Evolutionary conservation across 2,113 vertebrate species (phyloP), one percentile per base, ranked within the genome.

Genomic region (Sterrhoptilus dennistouni): DNA sequence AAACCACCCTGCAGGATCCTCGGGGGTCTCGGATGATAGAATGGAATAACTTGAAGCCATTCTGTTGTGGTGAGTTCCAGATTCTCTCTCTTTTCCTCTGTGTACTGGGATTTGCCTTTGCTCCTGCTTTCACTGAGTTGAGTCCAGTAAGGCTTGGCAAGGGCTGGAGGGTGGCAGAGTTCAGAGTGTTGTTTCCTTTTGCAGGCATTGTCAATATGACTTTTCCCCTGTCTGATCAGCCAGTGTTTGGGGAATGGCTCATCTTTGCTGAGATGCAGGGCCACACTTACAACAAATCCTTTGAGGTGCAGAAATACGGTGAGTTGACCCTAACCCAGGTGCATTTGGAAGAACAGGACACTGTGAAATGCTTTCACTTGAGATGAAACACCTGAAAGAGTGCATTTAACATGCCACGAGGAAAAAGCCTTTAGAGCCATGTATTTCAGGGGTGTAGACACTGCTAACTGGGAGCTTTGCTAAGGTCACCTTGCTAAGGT

Each of bases 261-360:
- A 90, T 99, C 95, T 99, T 99, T 91, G 98, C 98, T 23, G 98
- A 99, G 83, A 98, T 98, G 97, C 99, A 99, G 94, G 98, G 99
- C 20, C 98, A 99, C 94, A 97, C 98, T 2, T 99, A 99, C 97
- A 99, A 99, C 98, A 99, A 98, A 92, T 99, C 99, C 8, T 99
- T 99, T 93, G 98, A 99, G 93, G 99, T 99, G 49, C 99, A 99
- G 96, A 99, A 99, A 97, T 99, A 99, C 6, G 98, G 99, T 99
- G 95, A 99, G 99, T 95, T 31, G 19, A 6, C 14, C 12, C 5
- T 8, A 38, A 56, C 22, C 38, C 28, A 4, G 28, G 28, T 1
- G 5, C 20, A 1, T n/a, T 44, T 70, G 74, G 72, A 56, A 56
- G 70, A 56, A 11, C 47, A 63, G 50, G 68, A 7, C 35, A 1